Evolutionary conservation across 2,888 invertebrate genomes (phyloP).

Genomic region (Philonicus albiceps): DNA sequence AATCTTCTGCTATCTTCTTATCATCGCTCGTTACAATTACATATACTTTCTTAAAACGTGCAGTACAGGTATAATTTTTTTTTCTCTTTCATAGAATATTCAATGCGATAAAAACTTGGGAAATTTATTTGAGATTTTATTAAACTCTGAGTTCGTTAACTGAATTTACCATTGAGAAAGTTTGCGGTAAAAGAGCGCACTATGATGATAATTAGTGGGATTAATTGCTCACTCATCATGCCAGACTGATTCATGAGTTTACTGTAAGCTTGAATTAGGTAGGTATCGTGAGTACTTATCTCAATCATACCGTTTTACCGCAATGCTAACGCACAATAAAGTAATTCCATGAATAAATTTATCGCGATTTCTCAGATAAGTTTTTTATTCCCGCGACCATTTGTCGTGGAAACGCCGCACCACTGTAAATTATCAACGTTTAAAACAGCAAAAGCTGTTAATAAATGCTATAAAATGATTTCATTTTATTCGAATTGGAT

Average conservation of each 20-base stretch:
- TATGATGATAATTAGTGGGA: constrained; percentile 13
- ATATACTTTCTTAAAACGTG: neutral
- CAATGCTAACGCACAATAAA: constrained; percentile 32
- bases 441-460: neutral
- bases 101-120: neutral
- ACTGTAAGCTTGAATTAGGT: constrained; percentile 7
- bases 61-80: neutral
- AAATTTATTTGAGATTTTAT: neutral
- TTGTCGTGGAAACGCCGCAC: neutral
- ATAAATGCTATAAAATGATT: neutral
- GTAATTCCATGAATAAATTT: constrained; percentile 26
- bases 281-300: constrained; percentile 25
- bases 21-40: neutral
- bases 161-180: constrained; percentile 1
- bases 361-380: constrained; percentile 3
- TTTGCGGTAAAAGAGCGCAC: neutral
- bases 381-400: neutral
- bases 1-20: neutral
- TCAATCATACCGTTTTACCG: constrained; percentile 23
- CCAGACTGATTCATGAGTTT: neutral
- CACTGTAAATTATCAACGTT: neutral
- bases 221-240: constrained; percentile 26
- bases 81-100: neutral
- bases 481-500: neutral
- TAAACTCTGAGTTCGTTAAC: neutral